Evolutionary conservation across 1,140 invertebrate genomes (phyloP), one percentile per base, ranked within the genome.

Genomic region (Formica selysi): DNA sequence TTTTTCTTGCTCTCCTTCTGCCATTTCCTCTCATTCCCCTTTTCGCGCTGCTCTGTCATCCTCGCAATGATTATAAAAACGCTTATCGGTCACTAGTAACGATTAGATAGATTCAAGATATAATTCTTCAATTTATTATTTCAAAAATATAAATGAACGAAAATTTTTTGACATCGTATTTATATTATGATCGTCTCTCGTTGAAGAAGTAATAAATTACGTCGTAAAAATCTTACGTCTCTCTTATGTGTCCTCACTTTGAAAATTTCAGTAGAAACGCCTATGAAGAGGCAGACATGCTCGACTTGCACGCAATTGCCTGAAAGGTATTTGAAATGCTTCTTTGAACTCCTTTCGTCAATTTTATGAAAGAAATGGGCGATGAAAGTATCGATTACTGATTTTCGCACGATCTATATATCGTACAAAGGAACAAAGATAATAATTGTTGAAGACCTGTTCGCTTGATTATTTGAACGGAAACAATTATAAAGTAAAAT

Each of bases 1-100:
- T 87, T 79, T 86, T 59, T 83, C 87, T 70, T 32, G 16, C 59
- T 61, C 41, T 67, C 71, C 48, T 64, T 84, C 78, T 29, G 6
- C 44, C 29, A 64, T 64, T n/a, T 22, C 67, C 68, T 65, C 79
- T 5, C 78, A 22, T 16, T 85, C 48, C 48, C 11, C 36, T 86
- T 86, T 76, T 85, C 81, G 62, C 73, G 59, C 19, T 22, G 48
- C 41, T 54, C 16, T 22, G 48, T 76, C 81, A 29, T 73, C 19
- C 32, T 78, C 73, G 59, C 41, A 6, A 26, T 29, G 32, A 85
- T 54, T 44, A 10, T 64, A 29, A 54, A 19, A 22, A 65, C 16
- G n/a, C 61, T 54, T 4, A 26, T 44, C 16, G 48, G 38, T 38
- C 44, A 8, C 44, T 64, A 29, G 13, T 6, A 26, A 83, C 2